Conservation (phyloP, 2,888 invertebrate species). For the Coenonympha arcania region DNA sequence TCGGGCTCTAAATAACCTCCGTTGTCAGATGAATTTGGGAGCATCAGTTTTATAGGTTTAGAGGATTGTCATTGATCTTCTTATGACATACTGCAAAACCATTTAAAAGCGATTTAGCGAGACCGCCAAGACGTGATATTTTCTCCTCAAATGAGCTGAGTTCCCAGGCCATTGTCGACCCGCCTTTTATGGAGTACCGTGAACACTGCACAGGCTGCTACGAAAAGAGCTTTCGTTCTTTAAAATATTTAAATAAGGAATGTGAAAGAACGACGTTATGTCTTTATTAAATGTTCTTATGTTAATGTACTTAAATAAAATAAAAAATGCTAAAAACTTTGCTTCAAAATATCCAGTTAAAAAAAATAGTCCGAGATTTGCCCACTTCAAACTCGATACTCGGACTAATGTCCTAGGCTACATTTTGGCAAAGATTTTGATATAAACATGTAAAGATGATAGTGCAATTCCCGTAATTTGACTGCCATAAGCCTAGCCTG, state of each 20-base stretch:
- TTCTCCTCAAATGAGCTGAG: conserved; percentile 71
- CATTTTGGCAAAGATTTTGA: too few species aligned
- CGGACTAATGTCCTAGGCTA: too few species aligned
- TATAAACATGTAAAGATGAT: too few species aligned
- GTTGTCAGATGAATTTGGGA: not conserved
- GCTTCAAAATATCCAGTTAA: too few species aligned
- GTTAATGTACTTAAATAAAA: too few species aligned
- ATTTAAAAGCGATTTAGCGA: conserved; percentile 66
- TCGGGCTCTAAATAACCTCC: too few species aligned
- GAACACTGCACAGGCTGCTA: conserved; percentile 58
- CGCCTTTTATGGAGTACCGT: conserved; percentile 60
- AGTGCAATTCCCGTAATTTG: too few species aligned
- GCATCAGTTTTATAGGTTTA: not conserved
- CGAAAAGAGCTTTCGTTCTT: conserved; percentile 44
- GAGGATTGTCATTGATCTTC: conserved; percentile 15
- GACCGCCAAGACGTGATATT: conserved; percentile 61
- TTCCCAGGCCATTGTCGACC: conserved; percentile 71
- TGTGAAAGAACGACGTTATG: conserved; percentile 16
- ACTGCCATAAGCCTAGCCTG: too few species aligned
- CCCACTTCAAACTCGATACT: too few species aligned
- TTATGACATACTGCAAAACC: conserved; percentile 35
- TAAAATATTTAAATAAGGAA: conserved; percentile 24
- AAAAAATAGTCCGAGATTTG: too few species aligned
- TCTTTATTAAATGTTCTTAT: not conserved
- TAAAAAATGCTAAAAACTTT: too few species aligned